A percentile compares a stretch with the other conserved stretches of the same genome.
phyloP scores from a whole-genome alignment of 2,888 invertebrate genomes.

The Drosophila kanekoi region DNA sequence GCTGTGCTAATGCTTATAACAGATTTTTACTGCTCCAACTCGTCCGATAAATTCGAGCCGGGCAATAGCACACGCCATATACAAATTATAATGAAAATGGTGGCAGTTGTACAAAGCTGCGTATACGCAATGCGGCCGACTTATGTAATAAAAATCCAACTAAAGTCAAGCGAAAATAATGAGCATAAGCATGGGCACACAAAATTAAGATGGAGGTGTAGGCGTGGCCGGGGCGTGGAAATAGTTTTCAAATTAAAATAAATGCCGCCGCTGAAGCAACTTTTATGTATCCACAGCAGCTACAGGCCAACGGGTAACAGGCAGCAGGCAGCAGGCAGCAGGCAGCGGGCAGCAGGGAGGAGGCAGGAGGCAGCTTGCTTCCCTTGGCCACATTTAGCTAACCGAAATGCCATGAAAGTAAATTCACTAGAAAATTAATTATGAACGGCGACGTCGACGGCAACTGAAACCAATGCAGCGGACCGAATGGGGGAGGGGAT shows the following conservation, averaged over 20 bases:
- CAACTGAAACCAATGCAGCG: constrained; percentile 64
- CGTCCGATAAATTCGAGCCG: constrained; percentile 26
- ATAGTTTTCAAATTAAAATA: constrained; percentile 81
- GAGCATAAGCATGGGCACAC: constrained; percentile 59
- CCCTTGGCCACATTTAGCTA: constrained; percentile 59
- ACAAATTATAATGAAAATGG: constrained; percentile 72
- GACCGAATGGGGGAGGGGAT: neutral
- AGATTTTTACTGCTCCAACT: constrained; percentile 46
- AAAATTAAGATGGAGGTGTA: constrained; percentile 2
- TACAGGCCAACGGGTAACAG: constrained; percentile 6
- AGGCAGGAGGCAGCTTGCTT: constrained; percentile 9
- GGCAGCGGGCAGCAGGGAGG: neutral
- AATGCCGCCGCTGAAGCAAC: constrained; percentile 75
- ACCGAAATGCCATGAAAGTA: constrained; percentile 77
- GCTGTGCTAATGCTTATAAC: constrained; percentile 62
- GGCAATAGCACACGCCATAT: constrained; percentile 64
- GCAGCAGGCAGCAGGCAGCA: neutral
- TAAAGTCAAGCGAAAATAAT: constrained; percentile 76
- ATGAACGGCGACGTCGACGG: constrained; percentile 61
- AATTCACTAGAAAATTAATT: constrained; percentile 80
- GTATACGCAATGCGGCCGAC: constrained; percentile 71
- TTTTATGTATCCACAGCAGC: constrained; percentile 65
- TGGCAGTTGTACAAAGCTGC: constrained; percentile 54
- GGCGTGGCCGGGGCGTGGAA: constrained; percentile 53
- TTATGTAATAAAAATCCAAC: constrained; percentile 76